phyloP scores from a whole-genome alignment of 1,140 invertebrate species.

The Lepidurus apus region DNA sequence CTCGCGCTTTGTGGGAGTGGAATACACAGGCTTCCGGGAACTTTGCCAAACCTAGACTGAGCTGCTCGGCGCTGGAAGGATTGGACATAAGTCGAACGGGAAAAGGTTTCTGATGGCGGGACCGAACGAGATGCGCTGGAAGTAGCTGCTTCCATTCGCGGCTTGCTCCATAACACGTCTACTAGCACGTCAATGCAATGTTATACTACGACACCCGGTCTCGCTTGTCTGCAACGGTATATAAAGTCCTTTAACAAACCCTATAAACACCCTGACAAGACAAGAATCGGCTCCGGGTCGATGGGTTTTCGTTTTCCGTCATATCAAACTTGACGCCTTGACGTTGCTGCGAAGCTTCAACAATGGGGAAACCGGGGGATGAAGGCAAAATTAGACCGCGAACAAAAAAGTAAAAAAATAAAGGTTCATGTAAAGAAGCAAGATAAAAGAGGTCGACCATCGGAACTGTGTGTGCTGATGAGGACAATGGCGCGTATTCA shows the following conservation, averaged over 20 bases:
- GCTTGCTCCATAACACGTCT: background rate
- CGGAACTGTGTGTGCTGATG: background rate
- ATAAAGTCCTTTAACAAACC: background rate
- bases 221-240: background rate
- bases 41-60: slow-evolving; percentile 13
- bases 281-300: background rate
- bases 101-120: background rate
- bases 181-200: background rate
- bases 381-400: background rate
- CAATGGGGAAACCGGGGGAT: background rate
- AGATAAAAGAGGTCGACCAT: background rate
- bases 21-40: background rate
- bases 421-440: background rate
- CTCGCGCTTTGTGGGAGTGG: background rate
- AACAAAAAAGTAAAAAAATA: background rate
- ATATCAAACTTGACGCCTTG: background rate
- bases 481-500: background rate
- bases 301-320: background rate
- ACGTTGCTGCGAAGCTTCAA: background rate
- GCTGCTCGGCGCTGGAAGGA: background rate
- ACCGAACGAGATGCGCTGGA: background rate
- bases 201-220: background rate
- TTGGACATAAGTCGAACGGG: background rate
- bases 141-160: background rate
- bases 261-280: background rate